These are phyloP conservation scores for Boloria euphrosyne DNA, from an alignment of 2,888 invertebrate genomes.

Conservation along the genomic window DNA sequence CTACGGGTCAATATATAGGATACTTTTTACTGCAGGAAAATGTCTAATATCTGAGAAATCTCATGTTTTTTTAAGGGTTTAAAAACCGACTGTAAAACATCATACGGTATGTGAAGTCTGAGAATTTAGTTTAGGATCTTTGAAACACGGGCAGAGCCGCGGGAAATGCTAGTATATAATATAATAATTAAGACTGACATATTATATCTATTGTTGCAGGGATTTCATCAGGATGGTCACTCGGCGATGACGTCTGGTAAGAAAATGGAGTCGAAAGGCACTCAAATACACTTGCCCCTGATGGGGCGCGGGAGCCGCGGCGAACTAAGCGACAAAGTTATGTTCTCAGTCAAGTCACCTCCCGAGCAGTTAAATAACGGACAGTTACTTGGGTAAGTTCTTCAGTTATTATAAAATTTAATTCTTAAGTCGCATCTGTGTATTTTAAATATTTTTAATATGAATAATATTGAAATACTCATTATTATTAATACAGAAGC, in stretches of 20 bases:
- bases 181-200: neutral
- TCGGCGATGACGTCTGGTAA: constrained; percentile 71
- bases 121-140: too few relatives aligned
- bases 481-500: too few relatives aligned
- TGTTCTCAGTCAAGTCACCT: constrained; percentile 69
- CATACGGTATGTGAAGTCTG: too few relatives aligned
- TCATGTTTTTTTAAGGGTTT: too few relatives aligned
- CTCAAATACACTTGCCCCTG: constrained; percentile 79
- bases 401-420: too few relatives aligned
- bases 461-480: too few relatives aligned
- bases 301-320: constrained; percentile 72
- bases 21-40: too few relatives aligned
- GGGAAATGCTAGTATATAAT: neutral
- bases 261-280: constrained; percentile 79
- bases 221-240: constrained; percentile 64
- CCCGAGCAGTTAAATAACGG: constrained; percentile 86
- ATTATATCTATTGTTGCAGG: constrained; percentile 48
- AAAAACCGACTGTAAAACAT: too few relatives aligned
- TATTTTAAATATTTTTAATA: too few relatives aligned
- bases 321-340: constrained; percentile 73
- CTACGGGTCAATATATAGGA: too few relatives aligned
- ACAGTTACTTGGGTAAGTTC: constrained; percentile 81
- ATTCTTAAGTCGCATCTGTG: too few relatives aligned
- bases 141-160: too few relatives aligned
- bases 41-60: neutral